Base-by-base conservation (phyloP, 2,797 vertebrate species). In the Acanthurus leucopareius region DNA sequence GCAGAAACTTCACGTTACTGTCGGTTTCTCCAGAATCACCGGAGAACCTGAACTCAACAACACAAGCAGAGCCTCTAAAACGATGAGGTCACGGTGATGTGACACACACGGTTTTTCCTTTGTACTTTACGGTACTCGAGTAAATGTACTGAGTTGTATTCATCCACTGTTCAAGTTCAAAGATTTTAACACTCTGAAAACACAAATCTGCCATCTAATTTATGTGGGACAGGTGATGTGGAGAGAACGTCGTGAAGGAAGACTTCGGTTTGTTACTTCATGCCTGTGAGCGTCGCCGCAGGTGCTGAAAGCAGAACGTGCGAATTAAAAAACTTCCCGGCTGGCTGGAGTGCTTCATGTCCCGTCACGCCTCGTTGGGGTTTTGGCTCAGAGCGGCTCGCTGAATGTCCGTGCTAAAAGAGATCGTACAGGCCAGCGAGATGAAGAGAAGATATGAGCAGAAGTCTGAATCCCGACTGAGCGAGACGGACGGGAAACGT, bases 281-380 rank as follows among this genome's bases (percentile, higher is more conserved):
- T 7, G 22, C 15, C 15, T 42, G 32, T 40, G 28, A 47, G 15
- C 20, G 32, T 40, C 20, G 7, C 16, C 17, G 19, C 60, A 70
- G 66, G 52, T 70, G 67, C n/a, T 77, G 60, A 70, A 57, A 77
- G 60, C 13, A 42, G 14, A 56, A 28, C 3, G 22, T 22, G 38
- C 1, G 45, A 14, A 15, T 47, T 19, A 47, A 47, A n/a, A 8
- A 28, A 5, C 14, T 9, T 28, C 28, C 13, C 5, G 22, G 42
- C 51, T 45, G 65, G 40, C 20, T 49, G 13, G n/a, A 69, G 40
- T 1, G 22, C 58, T 28, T 56, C 64, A 54, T 32, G 6, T 65
- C 38, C 2, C 7, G 68, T 78, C 76, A 54, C 17, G 38, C 40
- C 49, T 73, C 32, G 25, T 49, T 1, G 9, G 54, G 7, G 20